phyloP scores from a whole-genome alignment of 2,888 invertebrate genomes.

The Tetropium fuscum region DNA sequence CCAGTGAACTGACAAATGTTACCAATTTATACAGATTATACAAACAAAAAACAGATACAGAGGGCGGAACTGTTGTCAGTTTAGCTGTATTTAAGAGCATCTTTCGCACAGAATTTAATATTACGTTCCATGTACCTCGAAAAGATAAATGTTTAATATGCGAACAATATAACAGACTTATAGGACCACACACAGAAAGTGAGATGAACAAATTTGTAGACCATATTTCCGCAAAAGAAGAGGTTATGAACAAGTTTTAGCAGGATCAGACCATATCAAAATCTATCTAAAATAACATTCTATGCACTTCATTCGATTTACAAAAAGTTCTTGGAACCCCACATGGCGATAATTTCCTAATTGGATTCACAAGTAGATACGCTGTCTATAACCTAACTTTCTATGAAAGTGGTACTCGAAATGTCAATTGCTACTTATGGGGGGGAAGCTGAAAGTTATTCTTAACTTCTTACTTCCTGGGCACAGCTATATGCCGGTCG shows the following conservation, averaged over 20 bases:
- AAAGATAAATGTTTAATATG: background rate
- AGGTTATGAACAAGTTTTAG: too few species aligned
- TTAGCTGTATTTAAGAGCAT: background rate
- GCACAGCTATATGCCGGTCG: slow-evolving; percentile 58
- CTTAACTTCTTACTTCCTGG: slow-evolving; percentile 41
- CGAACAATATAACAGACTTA: too few species aligned
- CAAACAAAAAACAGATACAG: background rate
- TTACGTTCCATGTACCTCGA: background rate
- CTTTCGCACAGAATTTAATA: background rate
- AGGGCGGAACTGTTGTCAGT: background rate
- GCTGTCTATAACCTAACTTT: background rate
- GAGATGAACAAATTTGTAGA: too few species aligned
- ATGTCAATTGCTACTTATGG: background rate
- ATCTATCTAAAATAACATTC: too few species aligned
- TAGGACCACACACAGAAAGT: too few species aligned
- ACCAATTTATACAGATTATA: background rate
- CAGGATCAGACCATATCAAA: too few species aligned
- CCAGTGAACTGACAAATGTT: background rate
- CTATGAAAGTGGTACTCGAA: background rate
- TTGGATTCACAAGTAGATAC: background rate
- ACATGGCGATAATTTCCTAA: background rate
- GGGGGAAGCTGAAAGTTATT: background rate
- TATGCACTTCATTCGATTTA: background rate
- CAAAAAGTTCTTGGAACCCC: background rate
- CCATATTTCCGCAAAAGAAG: too few species aligned